Base-by-base conservation (phyloP, 2,888 invertebrate species). In the Choreutis nemorana region DNA sequence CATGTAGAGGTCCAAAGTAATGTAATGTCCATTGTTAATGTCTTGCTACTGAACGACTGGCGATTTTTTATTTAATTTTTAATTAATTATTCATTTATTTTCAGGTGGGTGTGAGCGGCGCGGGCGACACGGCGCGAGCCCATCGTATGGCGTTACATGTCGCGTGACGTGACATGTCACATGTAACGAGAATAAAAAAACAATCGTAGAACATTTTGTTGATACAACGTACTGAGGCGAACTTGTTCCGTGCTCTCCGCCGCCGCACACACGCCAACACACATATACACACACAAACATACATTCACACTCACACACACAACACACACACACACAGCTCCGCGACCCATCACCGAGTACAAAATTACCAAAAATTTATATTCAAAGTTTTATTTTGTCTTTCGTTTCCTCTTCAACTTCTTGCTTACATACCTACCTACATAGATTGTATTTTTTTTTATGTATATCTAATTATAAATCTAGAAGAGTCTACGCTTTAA, bases 341-440 rank as follows among this genome's bases (percentile, higher is more conserved):
- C 56, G 55, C 54, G 55, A 59, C 52, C 50, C 63, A 70, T 71
- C 68, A 70, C 67, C 65, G 71, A 78, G 77, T 78, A 77, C 78
- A 78, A 78, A 78, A 73, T 73, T 71, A 75, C 77, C 78, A 77
- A 78, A 77, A 73, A 73, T 48, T 45, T 56, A 52, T 59, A 55
- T 51, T 55, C 47, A 57, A 52, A 48, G 41, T 48, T 45, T 44
- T 39, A 39, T 48, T 48, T 50, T 49, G 38, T 36, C 39, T 48
- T 44, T 43, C 43, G 49, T 55, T 41, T 50, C 36, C 45, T 38
- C 40, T 40, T 42, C 45, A 45, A 39, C 43, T 42, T 50, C 41
- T 44, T 39, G 44, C 44, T 45, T 38, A 39, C 45, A 41, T 46
- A 47, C 44, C 50, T 33, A 34, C 20, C 29, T 33, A 36, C 32